Evolutionary conservation across 2,797 vertebrate species (phyloP).

Genomic region (Menidia menidia): DNA sequence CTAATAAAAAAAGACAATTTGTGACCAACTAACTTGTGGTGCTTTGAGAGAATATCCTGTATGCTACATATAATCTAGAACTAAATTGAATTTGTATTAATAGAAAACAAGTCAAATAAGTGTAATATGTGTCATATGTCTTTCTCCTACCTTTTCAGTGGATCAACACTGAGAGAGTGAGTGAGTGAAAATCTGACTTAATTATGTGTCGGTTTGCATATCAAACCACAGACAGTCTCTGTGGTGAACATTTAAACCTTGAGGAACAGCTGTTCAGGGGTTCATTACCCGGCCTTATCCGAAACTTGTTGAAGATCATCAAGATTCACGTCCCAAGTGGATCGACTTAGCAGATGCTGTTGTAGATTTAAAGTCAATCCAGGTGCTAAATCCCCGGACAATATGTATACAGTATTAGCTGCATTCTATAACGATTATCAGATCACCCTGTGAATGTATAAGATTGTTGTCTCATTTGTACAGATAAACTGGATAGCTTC

Average conservation of each 20-base stretch:
- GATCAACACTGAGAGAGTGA: too few species aligned
- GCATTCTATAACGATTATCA: background rate
- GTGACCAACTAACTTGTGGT: background rate
- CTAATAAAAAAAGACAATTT: too few species aligned
- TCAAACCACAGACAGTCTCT: slow-evolving; percentile 36
- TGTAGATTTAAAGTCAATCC: slow-evolving; percentile 50
- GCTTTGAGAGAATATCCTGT: background rate
- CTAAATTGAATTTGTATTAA: background rate
- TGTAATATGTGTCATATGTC: too few species aligned
- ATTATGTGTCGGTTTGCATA: slow-evolving; percentile 28
- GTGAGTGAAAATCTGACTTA: slow-evolving; percentile 5
- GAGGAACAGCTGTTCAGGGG: slow-evolving; percentile 59
- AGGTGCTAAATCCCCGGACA: slow-evolving; percentile 42
- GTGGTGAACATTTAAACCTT: slow-evolving; percentile 37
- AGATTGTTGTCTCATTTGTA: slow-evolving; percentile 10
- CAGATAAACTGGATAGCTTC: background rate
- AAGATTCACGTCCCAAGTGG: slow-evolving; percentile 39
- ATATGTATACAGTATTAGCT: slow-evolving; percentile 24
- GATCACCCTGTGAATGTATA: slow-evolving; percentile 2
- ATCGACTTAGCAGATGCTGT: slow-evolving; percentile 53
- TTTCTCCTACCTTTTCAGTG: background rate
- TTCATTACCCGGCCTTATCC: slow-evolving; percentile 50
- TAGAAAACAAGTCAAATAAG: background rate
- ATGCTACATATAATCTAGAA: background rate
- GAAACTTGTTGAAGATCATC: slow-evolving; percentile 62